These are phyloP conservation scores for Drosophila rubida DNA, from an alignment of 2,888 invertebrate species.

Conservation along the genomic window DNA sequence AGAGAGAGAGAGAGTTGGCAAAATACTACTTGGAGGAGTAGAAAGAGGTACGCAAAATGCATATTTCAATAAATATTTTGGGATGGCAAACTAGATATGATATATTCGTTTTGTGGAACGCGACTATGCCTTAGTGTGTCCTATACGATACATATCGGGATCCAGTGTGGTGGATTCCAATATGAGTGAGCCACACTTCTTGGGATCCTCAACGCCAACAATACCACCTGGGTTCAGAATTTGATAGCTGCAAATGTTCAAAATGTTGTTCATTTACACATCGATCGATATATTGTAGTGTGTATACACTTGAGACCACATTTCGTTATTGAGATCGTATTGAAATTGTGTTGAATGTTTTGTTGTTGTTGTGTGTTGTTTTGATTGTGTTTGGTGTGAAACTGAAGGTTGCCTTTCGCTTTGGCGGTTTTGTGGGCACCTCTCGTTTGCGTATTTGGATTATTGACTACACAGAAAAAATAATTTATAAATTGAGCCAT, in stretches of 20 bases:
- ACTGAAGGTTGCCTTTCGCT: constrained; percentile 37
- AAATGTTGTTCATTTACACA: constrained; percentile 13
- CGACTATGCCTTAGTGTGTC: constrained; percentile 95
- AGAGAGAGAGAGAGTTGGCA: constrained; percentile 26
- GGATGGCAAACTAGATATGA: constrained; percentile 13
- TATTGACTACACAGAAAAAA: constrained; percentile 62
- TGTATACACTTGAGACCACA: constrained; percentile 35
- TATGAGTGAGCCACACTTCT: constrained; percentile 86
- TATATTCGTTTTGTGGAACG: constrained; percentile 74
- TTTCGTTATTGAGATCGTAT: neutral
- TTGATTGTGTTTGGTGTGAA: constrained; percentile 13
- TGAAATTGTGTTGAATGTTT: constrained; percentile 15
- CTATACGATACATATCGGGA: constrained; percentile 97
- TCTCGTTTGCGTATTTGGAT: constrained; percentile 33
- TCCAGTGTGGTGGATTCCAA: constrained; percentile 93
- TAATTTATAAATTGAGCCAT: constrained; percentile 64
- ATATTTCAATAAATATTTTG: constrained; percentile 31
- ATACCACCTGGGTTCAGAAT: constrained; percentile 97
- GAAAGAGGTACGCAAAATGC: constrained; percentile 64
- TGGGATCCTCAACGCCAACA: constrained; percentile 90
- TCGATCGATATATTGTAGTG: too few species aligned
- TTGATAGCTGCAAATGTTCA: constrained; percentile 93
- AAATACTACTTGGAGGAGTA: constrained; percentile 61
- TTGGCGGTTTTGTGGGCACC: constrained; percentile 46
- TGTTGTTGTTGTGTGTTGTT: constrained; percentile 29